Conservation (phyloP, 1,140 invertebrate genomes). For the Aphelinus certus region DNA sequence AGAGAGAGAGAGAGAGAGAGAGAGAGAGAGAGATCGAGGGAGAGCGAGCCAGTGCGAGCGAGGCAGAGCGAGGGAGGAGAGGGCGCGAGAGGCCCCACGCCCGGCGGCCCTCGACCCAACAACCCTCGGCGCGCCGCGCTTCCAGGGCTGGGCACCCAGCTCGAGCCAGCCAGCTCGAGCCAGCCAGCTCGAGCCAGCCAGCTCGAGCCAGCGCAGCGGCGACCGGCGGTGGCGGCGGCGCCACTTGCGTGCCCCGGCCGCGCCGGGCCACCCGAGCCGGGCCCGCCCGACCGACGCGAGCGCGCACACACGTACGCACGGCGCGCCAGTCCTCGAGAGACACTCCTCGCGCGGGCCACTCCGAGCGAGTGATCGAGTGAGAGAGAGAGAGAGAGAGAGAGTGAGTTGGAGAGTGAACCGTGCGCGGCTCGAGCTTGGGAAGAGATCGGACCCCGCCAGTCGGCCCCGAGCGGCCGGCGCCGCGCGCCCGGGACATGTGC, state of each 20-base stretch:
- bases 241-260: too few relatives aligned
- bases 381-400: not conserved
- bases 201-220: not conserved
- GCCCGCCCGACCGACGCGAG: conserved; percentile 7
- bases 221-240: too few relatives aligned
- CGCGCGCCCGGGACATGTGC: not conserved
- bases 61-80: conserved; percentile 18
- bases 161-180: conserved; percentile 1
- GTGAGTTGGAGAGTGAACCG: too few relatives aligned
- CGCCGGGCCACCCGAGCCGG: not conserved
- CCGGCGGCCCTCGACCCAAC: not conserved
- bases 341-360: too few relatives aligned
- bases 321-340: conserved; percentile 2
- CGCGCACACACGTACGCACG: not conserved
- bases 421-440: conserved; percentile 60
- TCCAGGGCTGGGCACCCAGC: not conserved
- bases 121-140: conserved; percentile 13
- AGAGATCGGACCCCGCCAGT: conserved; percentile 50
- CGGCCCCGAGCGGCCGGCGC: conserved; percentile 61
- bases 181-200: conserved; percentile 1
- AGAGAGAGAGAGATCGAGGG: not conserved
- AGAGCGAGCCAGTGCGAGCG: conserved; percentile 12
- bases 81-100: not conserved
- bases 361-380: not conserved
- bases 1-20: conserved; percentile 6